Conservation (phyloP, 2,888 invertebrate genomes). For the Pegoplata infirma region DNA sequence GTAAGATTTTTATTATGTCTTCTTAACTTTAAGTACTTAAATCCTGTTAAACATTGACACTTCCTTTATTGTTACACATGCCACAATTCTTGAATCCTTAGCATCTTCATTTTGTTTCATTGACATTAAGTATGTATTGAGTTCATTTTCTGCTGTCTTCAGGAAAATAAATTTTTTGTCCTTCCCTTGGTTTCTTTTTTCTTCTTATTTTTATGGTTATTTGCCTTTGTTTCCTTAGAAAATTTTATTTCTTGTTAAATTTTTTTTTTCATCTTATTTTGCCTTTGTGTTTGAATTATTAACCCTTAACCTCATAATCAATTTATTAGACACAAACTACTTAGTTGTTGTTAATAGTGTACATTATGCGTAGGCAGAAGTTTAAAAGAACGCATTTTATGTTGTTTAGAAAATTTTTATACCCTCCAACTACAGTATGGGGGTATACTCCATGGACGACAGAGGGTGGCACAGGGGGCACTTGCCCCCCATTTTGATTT, state of each 20-base stretch:
- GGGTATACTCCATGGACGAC: too few species aligned
- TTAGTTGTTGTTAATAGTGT: not conserved
- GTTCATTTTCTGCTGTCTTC: not conserved
- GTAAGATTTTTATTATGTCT: slow-evolving; percentile 2
- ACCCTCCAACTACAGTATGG: too few species aligned
- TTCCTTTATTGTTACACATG: slow-evolving; percentile 37
- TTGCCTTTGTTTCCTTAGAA: slow-evolving; percentile 26
- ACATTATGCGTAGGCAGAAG: not conserved
- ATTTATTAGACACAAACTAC: slow-evolving; percentile 70
- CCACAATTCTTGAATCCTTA: too few species aligned
- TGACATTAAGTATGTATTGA: slow-evolving; percentile 7
- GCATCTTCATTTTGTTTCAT: slow-evolving; percentile 10
- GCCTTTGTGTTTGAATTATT: slow-evolving; percentile 71
- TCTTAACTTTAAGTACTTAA: slow-evolving; percentile 6
- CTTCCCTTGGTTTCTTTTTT: slow-evolving; percentile 4
- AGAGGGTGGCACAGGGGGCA: too few species aligned
- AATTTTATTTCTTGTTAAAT: not conserved
- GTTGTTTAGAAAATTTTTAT: too few species aligned
- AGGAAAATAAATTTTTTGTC: too few species aligned
- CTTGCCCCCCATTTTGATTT: too few species aligned
- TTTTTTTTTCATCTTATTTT: slow-evolving; percentile 63
- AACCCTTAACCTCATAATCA: slow-evolving; percentile 76
- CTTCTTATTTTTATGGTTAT: slow-evolving; percentile 22
- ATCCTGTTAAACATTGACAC: slow-evolving; percentile 46
- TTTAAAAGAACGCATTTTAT: too few species aligned